phyloP scores from a whole-genome alignment of 2,113 vertebrate species.

The Enhydra lutris region DNA sequence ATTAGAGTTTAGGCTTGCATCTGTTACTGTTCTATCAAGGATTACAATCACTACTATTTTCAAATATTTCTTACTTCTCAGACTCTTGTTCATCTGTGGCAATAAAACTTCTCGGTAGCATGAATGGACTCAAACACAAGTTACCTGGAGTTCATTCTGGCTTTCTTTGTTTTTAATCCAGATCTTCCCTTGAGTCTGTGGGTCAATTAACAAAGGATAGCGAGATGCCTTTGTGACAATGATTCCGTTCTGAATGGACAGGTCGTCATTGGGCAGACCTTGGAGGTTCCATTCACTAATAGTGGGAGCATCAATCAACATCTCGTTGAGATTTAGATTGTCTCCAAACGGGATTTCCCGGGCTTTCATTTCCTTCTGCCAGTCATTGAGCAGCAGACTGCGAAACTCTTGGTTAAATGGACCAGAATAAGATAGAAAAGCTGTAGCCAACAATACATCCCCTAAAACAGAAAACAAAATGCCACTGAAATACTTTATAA shows the following conservation, averaged over 20 bases:
- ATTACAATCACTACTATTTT: background rate
- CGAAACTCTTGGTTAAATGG: slow-evolving; percentile 98
- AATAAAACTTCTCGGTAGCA: background rate
- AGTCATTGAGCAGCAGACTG: slow-evolving; percentile 89
- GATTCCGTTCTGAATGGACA: slow-evolving; percentile 97
- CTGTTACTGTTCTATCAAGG: background rate
- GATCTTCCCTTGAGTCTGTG: slow-evolving; percentile 95
- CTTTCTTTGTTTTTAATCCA: slow-evolving; percentile 98
- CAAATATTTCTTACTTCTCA: background rate
- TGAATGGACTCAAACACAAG: background rate
- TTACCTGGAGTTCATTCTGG: slow-evolving; percentile 94
- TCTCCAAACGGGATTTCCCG: slow-evolving; percentile 89
- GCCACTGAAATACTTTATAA: background rate
- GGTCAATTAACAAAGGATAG: slow-evolving; percentile 95
- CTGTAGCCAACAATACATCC: slow-evolving; percentile 93
- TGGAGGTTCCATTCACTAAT: slow-evolving; percentile 96
- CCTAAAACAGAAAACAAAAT: slow-evolving; percentile 79
- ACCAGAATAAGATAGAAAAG: slow-evolving; percentile 96
- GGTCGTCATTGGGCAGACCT: slow-evolving; percentile 95
- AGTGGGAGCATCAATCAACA: slow-evolving; percentile 92
- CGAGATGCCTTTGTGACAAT: slow-evolving; percentile 95
- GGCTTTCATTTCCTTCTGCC: slow-evolving; percentile 93
- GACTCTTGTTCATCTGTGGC: background rate
- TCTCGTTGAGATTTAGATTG: slow-evolving; percentile 90
- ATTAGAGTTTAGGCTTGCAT: background rate